A percentile compares a stretch with the other conserved stretches of the same genome.
Conservation (phyloP, 2,113 vertebrate genomes). For the Zosterops hypoxanthus region DNA sequence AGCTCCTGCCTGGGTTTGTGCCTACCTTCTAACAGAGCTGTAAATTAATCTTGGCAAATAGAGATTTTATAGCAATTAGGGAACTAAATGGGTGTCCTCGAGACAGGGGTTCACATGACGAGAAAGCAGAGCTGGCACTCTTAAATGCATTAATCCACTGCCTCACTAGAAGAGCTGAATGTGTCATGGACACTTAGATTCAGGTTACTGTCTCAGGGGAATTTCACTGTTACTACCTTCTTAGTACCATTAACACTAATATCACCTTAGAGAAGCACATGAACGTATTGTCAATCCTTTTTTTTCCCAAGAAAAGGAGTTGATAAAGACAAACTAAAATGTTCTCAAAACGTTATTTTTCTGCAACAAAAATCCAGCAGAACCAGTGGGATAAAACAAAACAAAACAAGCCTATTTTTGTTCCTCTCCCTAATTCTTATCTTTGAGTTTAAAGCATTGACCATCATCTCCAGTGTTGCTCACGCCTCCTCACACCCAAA, state of each 20-base stretch:
- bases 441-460: neutral
- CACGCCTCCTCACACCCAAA: too few species aligned
- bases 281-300: neutral
- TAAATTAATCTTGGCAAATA: neutral
- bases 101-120: neutral
- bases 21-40: neutral
- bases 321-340: neutral
- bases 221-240: neutral
- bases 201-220: neutral
- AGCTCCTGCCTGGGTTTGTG: neutral
- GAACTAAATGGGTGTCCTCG: neutral
- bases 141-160: neutral
- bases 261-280: rapidly evolving
- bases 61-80: neutral
- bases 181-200: neutral
- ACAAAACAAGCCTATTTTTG: neutral
- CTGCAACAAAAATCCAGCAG: neutral
- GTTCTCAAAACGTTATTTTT: neutral
- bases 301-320: neutral
- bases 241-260: neutral
- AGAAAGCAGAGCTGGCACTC: neutral
- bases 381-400: neutral
- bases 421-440: neutral
- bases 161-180: neutral
- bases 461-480: neutral